A percentile compares a stretch with the other conserved stretches of the same genome.
Conservation (phyloP, 2,113 vertebrate species). For the Nycticryphes semicollaris region DNA sequence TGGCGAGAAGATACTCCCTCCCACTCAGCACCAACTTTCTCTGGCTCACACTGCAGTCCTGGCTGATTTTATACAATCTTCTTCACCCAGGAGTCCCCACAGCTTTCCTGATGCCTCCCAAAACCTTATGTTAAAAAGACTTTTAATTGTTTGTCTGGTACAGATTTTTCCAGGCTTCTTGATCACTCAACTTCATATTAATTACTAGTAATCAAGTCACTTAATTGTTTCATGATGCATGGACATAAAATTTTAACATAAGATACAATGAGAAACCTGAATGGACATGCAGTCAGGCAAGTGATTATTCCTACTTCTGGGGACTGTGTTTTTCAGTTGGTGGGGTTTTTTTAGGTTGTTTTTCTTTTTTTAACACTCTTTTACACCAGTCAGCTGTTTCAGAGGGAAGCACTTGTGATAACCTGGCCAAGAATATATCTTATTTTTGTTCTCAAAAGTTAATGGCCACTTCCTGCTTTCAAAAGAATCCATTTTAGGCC, state of each 20-base stretch:
- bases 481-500: not conserved
- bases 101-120: not conserved
- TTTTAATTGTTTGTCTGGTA: not conserved
- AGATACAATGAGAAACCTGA: not conserved
- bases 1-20: not conserved
- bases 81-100: not conserved
- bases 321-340: too few species aligned
- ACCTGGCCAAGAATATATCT: not conserved
- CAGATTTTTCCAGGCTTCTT: not conserved
- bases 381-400: not conserved
- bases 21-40: not conserved
- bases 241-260: not conserved
- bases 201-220: not conserved
- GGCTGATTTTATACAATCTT: not conserved
- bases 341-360: too few species aligned
- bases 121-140: not conserved
- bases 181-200: not conserved
- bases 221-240: not conserved
- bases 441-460: not conserved
- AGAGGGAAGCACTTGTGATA: not conserved
- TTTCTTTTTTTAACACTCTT: not conserved
- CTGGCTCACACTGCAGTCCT: not conserved
- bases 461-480: not conserved
- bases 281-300: not conserved
- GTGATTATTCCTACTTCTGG: not conserved